phyloP scores from a whole-genome alignment of 2,113 vertebrate species.

The Caranx melampygus region DNA sequence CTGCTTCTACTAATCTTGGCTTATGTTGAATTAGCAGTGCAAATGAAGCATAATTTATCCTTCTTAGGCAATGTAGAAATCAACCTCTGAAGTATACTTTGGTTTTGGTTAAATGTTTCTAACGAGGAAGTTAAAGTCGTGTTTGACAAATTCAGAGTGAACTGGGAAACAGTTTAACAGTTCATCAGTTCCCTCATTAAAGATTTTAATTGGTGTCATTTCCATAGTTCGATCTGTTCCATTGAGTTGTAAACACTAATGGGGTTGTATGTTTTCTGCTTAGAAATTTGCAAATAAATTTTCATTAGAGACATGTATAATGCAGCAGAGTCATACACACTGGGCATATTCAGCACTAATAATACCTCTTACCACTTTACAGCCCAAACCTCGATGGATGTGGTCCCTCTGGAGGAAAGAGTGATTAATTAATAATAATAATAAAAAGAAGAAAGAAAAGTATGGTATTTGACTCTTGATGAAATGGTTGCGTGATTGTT shows the following conservation, averaged over 20 bases:
- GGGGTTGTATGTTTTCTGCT: slow-evolving; percentile 26
- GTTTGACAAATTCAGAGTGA: slow-evolving; percentile 33
- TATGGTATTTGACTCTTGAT: slow-evolving; percentile 44
- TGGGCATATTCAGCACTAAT: slow-evolving; percentile 54
- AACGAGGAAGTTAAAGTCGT: slow-evolving; percentile 21
- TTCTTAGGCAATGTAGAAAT: slow-evolving; percentile 40
- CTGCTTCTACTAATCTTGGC: slow-evolving; percentile 47
- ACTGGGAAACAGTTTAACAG: slow-evolving; percentile 27
- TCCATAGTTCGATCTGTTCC: slow-evolving; percentile 12
- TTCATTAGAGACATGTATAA: slow-evolving; percentile 6
- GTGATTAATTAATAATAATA: slow-evolving; percentile 23
- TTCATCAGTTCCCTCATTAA: slow-evolving; percentile 23
- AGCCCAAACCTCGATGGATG: slow-evolving; percentile 29
- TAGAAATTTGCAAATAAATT: slow-evolving; percentile 22
- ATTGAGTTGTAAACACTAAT: slow-evolving; percentile 18
- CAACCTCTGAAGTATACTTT: slow-evolving; percentile 36
- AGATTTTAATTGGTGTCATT: slow-evolving; percentile 30
- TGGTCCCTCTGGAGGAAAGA: slow-evolving; percentile 27
- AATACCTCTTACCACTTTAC: slow-evolving; percentile 25
- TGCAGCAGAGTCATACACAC: slow-evolving; percentile 72
- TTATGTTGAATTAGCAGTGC: slow-evolving; percentile 63
- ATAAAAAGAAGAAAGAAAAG: slow-evolving; percentile 20
- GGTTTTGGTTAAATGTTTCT: slow-evolving; percentile 48
- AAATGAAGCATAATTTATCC: slow-evolving; percentile 61
- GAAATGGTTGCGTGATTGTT: slow-evolving; percentile 64